Base-by-base conservation (phyloP, 2,888 invertebrate species). In the Kryphioiulus occultus region DNA sequence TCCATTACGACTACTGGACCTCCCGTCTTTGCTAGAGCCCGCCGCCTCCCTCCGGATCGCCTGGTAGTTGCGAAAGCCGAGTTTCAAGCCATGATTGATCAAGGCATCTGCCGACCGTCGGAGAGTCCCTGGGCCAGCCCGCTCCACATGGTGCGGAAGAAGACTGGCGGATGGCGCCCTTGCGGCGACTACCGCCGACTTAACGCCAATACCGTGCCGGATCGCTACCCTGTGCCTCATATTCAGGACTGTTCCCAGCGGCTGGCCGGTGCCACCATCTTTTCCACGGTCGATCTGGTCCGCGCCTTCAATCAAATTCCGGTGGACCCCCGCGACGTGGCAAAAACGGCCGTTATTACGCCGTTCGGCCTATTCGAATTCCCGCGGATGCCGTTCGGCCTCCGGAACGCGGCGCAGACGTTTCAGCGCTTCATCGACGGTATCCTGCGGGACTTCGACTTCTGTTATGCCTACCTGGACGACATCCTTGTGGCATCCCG, bases 301-400 rank as follows among this genome's bases (percentile, higher is more conserved):
- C 26, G 35, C 1, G 85, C 85, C 0, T 32, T 44, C 85, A 7
- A 85, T 17, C 85, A 85, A 15, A 85, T 85, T 7, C 85, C 42
- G n/a, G n/a, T 85, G n/a, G 9, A 12, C 5, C 42, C 42, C 5
- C 4, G 17, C 3, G 85, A 35, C 22, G 26, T 42, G n/a, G 0
- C 44, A 0, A 35, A 39, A 0, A 35, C 85, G 3, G 42, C 85
- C 17, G 35, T 30, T 0, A 83, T 30, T 5, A 83, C 83, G 15
- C 83, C 83, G 4, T 83, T 83, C n/a, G 30, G 85, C 17, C 5
- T 42, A 5, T 85, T 85, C 26, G 89, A 89, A 87, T 89, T 85
- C 39, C 17, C 83, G 1, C 68, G 35, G 9, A 89, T 89, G 89
- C 88, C 89, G 17, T 89, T 89, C 35, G 89, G 89, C 12, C 87